phyloP scores from a whole-genome alignment of 2,797 vertebrate genomes.

The Bovichtus diacanthus region DNA sequence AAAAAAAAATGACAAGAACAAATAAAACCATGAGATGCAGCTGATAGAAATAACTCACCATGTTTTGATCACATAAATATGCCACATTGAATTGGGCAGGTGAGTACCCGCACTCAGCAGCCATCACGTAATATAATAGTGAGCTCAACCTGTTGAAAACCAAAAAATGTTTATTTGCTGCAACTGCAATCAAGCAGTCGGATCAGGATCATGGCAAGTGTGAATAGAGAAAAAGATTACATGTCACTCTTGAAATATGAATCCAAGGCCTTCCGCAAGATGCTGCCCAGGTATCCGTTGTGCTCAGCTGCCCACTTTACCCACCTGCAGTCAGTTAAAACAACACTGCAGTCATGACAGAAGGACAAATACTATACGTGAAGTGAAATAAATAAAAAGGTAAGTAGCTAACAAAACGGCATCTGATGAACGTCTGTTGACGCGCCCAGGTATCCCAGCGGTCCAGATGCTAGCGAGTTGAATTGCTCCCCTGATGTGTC shows the following conservation, averaged over 20 bases:
- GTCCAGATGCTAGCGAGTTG: constrained; percentile 81
- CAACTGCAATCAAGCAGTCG: neutral
- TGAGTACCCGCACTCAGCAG: constrained; percentile 84
- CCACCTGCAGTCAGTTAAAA: constrained; percentile 76
- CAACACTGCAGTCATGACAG: neutral
- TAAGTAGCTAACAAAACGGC: constrained; percentile 81
- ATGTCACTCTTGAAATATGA: constrained; percentile 81
- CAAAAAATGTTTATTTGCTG: neutral
- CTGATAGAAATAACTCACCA: constrained; percentile 70
- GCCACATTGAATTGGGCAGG: constrained; percentile 86
- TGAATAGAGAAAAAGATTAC: constrained; percentile 65
- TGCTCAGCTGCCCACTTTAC: constrained; percentile 87
- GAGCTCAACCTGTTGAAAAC: constrained; percentile 79
- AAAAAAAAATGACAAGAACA: neutral
- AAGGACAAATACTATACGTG: neutral
- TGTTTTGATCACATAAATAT: constrained; percentile 83
- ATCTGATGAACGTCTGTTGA: constrained; percentile 77
- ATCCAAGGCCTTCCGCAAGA: constrained; percentile 82
- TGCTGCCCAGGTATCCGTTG: constrained; percentile 85
- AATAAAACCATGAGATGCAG: neutral
- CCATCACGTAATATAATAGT: constrained; percentile 83
- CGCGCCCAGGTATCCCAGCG: constrained; percentile 78
- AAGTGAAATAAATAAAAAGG: constrained; percentile 1
- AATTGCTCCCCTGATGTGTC: constrained; percentile 80
- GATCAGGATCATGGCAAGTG: neutral